Percentiles rank a stretch among this genome's conserved stretches.
phyloP scores from a whole-genome alignment of 2,797 vertebrate species.

The Sibirionetta formosa region DNA sequence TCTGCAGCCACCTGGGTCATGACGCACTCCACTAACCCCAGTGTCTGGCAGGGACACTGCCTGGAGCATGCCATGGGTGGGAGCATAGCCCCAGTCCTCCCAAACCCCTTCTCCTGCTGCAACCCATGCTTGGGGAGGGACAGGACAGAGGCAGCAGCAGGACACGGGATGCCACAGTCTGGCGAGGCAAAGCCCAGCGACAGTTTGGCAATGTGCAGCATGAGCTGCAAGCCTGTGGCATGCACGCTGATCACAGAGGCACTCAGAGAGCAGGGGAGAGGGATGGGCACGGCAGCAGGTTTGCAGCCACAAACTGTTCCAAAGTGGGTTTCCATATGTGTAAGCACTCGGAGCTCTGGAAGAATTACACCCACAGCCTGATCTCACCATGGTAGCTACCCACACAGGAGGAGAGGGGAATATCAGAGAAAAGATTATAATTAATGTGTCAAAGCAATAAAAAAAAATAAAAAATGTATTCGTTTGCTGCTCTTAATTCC shows the following conservation, averaged over 20 bases:
- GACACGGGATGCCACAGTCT: not conserved
- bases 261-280: not conserved
- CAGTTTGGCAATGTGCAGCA: not conserved
- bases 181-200: not conserved
- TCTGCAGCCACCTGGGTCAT: not conserved
- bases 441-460: constrained; percentile 26
- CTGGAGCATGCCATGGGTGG: fast-evolving
- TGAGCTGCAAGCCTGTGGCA: not conserved
- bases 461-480: not conserved
- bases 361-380: constrained; percentile 78
- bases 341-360: constrained; percentile 45
- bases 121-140: not conserved
- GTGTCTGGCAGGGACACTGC: no score
- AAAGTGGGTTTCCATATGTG: constrained; percentile 74
- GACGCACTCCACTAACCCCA: not conserved
- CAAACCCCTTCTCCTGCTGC: not conserved
- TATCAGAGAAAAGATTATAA: constrained; percentile 35
- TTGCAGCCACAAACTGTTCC: constrained; percentile 69
- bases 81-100: not conserved
- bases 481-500: not conserved
- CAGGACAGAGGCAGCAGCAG: not conserved
- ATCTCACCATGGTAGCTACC: constrained; percentile 80
- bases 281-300: not conserved
- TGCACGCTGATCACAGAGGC: not conserved
- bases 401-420: constrained; percentile 63